Conservation (phyloP, 2,797 vertebrate genomes). For the Hydrocynus forskahlii region DNA sequence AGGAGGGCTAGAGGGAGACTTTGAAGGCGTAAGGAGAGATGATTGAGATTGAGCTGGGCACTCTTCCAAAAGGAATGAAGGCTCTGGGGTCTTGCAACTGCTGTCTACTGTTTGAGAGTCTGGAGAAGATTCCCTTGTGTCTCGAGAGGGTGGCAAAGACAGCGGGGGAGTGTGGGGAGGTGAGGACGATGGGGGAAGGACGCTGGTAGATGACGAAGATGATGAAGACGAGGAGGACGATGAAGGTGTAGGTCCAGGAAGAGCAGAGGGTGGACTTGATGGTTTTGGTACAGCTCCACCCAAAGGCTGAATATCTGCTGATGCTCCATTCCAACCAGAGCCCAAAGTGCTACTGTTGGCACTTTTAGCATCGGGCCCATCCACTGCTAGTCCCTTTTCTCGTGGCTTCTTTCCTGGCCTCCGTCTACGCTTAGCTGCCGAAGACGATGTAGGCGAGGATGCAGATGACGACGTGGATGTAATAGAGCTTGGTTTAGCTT, state of each 20-base stretch:
- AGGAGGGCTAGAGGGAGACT: slow-evolving; percentile 68
- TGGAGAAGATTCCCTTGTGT: slow-evolving; percentile 84
- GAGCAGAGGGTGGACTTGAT: slow-evolving; percentile 71
- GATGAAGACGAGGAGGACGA: slow-evolving; percentile 81
- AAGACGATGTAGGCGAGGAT: slow-evolving; percentile 77
- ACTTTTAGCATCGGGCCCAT: slow-evolving; percentile 47
- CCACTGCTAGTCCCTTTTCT: slow-evolving; percentile 63
- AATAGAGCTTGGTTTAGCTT: slow-evolving; percentile 79
- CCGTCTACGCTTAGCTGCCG: slow-evolving; percentile 78
- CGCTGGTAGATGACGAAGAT: slow-evolving; percentile 77
- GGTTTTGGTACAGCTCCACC: slow-evolving; percentile 66
- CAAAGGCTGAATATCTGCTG: slow-evolving; percentile 66
- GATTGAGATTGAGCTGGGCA: slow-evolving; percentile 69
- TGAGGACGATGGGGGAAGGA: slow-evolving; percentile 75
- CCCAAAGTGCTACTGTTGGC: slow-evolving; percentile 61
- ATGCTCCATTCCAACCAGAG: slow-evolving; percentile 63
- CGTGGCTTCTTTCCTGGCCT: slow-evolving; percentile 74
- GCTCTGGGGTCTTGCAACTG: slow-evolving; percentile 91
- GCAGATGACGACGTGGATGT: slow-evolving; percentile 82
- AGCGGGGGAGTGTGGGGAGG: slow-evolving; percentile 83
- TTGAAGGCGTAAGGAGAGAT: slow-evolving; percentile 41
- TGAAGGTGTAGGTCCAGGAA: slow-evolving; percentile 71
- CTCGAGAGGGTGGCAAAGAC: slow-evolving; percentile 73
- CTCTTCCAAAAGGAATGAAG: slow-evolving; percentile 84
- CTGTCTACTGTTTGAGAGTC: slow-evolving; percentile 95